Evolutionary conservation across 2,113 vertebrate species (phyloP).

Genomic region (Epinephelus moara): DNA sequence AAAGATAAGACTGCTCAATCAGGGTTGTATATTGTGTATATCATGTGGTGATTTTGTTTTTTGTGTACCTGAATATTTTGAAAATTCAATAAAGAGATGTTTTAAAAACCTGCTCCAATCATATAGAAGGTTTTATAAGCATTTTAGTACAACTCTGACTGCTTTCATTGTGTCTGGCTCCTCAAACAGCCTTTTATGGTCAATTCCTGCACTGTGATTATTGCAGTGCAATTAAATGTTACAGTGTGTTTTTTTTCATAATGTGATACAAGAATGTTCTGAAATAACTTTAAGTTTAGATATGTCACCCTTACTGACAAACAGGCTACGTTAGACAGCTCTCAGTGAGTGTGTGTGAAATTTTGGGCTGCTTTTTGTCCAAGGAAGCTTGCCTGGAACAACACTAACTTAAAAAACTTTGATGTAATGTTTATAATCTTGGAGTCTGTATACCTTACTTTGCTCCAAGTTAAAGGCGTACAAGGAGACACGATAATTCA

Average conservation of each 20-base stretch:
- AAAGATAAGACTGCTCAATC: neutral
- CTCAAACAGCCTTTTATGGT: conserved; percentile 4
- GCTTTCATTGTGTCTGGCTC: neutral
- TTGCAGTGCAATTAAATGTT: neutral
- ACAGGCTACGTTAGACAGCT: neutral
- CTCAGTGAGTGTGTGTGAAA: conserved; percentile 12
- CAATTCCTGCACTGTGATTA: neutral
- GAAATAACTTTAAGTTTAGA: conserved; percentile 5
- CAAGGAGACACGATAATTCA: conserved; percentile 37
- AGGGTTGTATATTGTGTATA: no score
- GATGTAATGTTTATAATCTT: conserved; percentile 35
- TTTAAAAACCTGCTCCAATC: neutral
- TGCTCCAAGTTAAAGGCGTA: conserved; percentile 45
- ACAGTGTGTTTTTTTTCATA: neutral
- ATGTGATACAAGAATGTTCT: conserved; percentile 7
- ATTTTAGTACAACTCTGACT: neutral
- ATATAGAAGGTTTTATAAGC: neutral
- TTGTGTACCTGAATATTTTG: no score
- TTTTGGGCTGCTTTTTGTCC: conserved; percentile 22
- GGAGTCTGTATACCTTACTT: conserved; percentile 28
- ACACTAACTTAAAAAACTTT: conserved; percentile 28
- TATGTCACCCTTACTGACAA: conserved; percentile 17
- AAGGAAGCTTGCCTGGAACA: conserved; percentile 4
- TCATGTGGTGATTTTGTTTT: no score
- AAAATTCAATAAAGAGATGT: no score